A percentile compares a stretch with the other conserved stretches of the same genome.
phyloP scores from a whole-genome alignment of 2,113 vertebrate species.

The Nestor notabilis region DNA sequence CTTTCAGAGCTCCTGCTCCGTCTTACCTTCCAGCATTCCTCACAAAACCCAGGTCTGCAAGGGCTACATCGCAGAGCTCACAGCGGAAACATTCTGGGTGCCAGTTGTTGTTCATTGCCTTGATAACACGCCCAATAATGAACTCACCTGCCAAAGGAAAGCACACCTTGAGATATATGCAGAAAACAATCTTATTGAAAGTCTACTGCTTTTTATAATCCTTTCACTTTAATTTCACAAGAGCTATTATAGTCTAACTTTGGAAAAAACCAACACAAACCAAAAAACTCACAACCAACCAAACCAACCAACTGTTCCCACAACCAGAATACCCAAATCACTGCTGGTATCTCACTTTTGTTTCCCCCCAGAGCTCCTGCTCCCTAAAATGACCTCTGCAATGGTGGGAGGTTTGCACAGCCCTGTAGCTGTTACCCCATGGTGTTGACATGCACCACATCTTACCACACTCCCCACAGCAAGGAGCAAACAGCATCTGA shows the following conservation, averaged over 20 bases:
- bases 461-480: conserved; percentile 81
- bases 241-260: not conserved
- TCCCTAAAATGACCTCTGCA: not conserved
- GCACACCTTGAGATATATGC: not conserved
- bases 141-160: conserved; percentile 74
- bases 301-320: not conserved
- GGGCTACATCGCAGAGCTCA: conserved; percentile 73
- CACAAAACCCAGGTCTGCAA: conserved; percentile 82
- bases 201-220: not conserved
- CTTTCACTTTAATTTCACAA: not conserved
- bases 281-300: not conserved
- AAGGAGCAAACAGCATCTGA: conserved; percentile 83
- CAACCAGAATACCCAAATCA: not conserved
- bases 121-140: conserved; percentile 81
- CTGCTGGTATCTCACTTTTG: not conserved
- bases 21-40: conserved; percentile 80
- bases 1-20: not conserved
- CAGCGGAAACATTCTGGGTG: conserved; percentile 82
- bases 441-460: not conserved
- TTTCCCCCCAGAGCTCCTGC: not conserved
- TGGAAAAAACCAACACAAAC: not conserved
- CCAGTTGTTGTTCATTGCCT: conserved; percentile 84
- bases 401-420: not conserved
- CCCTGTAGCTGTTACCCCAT: not conserved
- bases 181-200: not conserved